Percentiles rank a stretch among this genome's conserved stretches.
Evolutionary conservation across 2,888 invertebrate species (phyloP).

Genomic region (Drosophila hawaiiensis): DNA sequence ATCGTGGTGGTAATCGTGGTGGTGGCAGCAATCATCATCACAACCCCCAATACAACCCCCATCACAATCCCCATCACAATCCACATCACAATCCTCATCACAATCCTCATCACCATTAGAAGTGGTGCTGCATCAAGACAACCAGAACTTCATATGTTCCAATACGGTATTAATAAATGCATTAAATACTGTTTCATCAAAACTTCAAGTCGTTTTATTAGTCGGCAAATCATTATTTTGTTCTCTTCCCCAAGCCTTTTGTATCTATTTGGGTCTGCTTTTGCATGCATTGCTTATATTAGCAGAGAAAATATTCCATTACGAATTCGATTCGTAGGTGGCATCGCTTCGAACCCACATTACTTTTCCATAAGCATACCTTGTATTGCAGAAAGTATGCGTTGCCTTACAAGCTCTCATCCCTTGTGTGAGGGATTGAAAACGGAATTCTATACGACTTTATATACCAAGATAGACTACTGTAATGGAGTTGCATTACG

Average conservation of each 20-base stretch:
- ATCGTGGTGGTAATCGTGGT: slow-evolving; percentile 24
- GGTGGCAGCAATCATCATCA: slow-evolving; percentile 2
- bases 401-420: neutral
- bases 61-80: slow-evolving; percentile 17
- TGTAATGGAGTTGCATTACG: neutral
- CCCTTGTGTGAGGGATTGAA: neutral
- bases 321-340: neutral
- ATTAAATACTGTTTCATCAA: neutral
- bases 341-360: neutral
- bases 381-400: neutral
- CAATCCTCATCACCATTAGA: slow-evolving; percentile 14
- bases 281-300: neutral
- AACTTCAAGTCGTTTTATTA: neutral
- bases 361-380: neutral
- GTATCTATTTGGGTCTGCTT: neutral
- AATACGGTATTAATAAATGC: slow-evolving; percentile 17
- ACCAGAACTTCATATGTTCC: neutral
- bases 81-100: slow-evolving; percentile 12
- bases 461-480: neutral
- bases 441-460: neutral
- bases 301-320: neutral
- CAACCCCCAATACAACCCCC: neutral
- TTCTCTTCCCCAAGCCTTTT: too few species aligned
- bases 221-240: neutral
- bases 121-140: neutral